Evolutionary conservation across 64 coral and sea anemone species (phyloP).

Genomic region (Montipora cactus): DNA sequence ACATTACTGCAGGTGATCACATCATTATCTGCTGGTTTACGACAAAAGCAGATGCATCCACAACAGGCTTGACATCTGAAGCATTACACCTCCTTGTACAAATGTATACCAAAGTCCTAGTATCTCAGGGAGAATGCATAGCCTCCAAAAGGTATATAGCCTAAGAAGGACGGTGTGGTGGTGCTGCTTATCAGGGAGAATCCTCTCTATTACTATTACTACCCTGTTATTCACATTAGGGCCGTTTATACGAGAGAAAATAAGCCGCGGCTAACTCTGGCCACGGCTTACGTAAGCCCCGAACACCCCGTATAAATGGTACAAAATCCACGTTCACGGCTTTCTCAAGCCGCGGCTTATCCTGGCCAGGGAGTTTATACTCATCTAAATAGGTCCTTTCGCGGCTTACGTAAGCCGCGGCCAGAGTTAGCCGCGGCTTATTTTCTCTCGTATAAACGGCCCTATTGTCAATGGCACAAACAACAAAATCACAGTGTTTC

Average conservation of each 20-base stretch:
- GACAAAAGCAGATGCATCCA: conserved; percentile 63
- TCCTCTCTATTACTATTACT: conserved; percentile 53
- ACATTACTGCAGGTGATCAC: conserved; percentile 56
- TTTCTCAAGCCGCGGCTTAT: no score
- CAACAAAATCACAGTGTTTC: conserved; percentile 71
- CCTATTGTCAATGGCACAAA: conserved; percentile 58
- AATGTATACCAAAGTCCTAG: conserved; percentile 28
- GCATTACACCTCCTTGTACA: conserved; percentile 33
- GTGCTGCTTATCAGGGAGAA: conserved; percentile 53
- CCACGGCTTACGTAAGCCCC: no score
- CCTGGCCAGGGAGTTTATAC: no score
- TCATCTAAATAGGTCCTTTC: no score
- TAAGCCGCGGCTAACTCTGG: no score
- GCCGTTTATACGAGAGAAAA: no score
- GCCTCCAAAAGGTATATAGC: conserved; percentile 58
- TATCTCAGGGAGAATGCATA: background rate
- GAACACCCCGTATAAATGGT: no score
- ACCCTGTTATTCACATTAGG: conserved; percentile 10
- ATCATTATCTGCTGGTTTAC: conserved; percentile 25
- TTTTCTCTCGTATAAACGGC: no score
- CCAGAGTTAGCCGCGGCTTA: no score
- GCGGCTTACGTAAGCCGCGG: no score
- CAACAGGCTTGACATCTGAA: background rate
- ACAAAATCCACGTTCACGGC: no score
- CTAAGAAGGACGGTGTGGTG: conserved; percentile 2